Base-by-base conservation (phyloP, 2,888 invertebrate species). In the Brachyopa scutellaris region DNA sequence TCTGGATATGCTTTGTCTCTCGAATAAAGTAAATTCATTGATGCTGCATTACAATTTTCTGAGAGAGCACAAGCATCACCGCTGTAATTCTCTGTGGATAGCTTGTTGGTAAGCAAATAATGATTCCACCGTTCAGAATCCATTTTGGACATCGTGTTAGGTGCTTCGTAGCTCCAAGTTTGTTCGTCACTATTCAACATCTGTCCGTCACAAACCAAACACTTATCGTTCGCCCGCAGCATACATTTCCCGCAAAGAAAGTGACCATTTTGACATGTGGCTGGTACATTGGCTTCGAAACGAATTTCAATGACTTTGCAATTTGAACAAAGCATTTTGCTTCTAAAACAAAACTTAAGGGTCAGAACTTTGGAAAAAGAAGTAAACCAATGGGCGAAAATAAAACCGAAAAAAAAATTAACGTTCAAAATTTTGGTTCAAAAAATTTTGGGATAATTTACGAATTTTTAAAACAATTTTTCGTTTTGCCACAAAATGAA, bases 241-340 rank as follows among this genome's bases (percentile, higher is more conserved):
- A 31, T 15, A 23, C 49, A 64, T 17, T 26, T 64, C 8, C 11
- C 38, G 9, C 64, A 53, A n/a, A 53, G 40, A 4, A 9, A 19
- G 13, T 53, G 53, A n/a, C 53, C 33, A n/a, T 53, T 42, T 15
- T 53, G 9, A 4, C 53, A 47, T 13, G 8, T 26, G 8, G 23
- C 9, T 26, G 38, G 0, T 38, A 13, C 26, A 13, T n/a, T 1
- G 26, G 1, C 17, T 19, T 9, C 42, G 2, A 19, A 8, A n/a
- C 1, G 9, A 45, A 33, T 33, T 45, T 45, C 55, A 15, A 31
- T 33, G 5, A 42, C 31, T 53, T 23, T 61, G 38, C 61, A 62
- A 62, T 42, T 33, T 55, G 61, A 51, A 45, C 61, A 61, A 53
- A 53, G 40, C 53, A 72, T 62, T 13, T 45, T 21, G 4, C 26